Evolutionary conservation across 1,140 invertebrate genomes (phyloP).

Genomic region (Epicauta chinensis): DNA sequence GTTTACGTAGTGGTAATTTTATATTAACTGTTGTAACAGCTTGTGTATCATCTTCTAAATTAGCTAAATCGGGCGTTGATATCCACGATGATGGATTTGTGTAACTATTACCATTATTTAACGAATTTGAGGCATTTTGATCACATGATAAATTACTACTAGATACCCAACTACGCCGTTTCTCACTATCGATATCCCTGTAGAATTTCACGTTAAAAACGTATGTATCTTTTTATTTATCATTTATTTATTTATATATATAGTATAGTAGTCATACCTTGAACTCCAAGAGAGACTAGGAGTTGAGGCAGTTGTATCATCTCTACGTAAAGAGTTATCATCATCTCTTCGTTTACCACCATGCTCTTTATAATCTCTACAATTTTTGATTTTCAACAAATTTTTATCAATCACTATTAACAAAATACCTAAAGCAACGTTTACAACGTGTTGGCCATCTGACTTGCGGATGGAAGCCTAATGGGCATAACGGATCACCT

Average conservation of each 20-base stretch:
- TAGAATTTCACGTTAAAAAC: conserved; percentile 13
- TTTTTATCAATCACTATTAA: conserved; percentile 1
- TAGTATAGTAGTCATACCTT: no score
- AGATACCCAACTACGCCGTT: conserved; percentile 50
- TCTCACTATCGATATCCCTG: conserved; percentile 24
- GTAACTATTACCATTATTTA: conserved; percentile 16
- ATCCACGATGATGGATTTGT: conserved; percentile 55
- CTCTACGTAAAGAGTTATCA: conserved; percentile 42
- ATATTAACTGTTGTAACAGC: conserved; percentile 55
- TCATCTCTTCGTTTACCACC: conserved; percentile 60
- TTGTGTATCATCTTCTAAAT: conserved; percentile 46
- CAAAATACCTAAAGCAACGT: conserved; percentile 72
- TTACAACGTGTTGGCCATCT: conserved; percentile 89
- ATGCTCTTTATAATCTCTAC: conserved; percentile 83
- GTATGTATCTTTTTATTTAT: background rate
- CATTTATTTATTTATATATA: background rate
- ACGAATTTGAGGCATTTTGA: conserved; percentile 19
- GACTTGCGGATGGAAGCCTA: conserved; percentile 91
- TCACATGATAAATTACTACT: conserved; percentile 44
- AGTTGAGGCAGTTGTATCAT: conserved; percentile 70
- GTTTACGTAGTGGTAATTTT: conserved; percentile 55
- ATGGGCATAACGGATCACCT: conserved; percentile 80
- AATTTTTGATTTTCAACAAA: conserved; percentile 12
- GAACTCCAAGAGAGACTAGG: conserved; percentile 64
- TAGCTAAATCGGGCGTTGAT: conserved; percentile 63